Evolutionary conservation across 2,113 vertebrate species (phyloP).

Genomic region (Carettochelys insculpta): DNA sequence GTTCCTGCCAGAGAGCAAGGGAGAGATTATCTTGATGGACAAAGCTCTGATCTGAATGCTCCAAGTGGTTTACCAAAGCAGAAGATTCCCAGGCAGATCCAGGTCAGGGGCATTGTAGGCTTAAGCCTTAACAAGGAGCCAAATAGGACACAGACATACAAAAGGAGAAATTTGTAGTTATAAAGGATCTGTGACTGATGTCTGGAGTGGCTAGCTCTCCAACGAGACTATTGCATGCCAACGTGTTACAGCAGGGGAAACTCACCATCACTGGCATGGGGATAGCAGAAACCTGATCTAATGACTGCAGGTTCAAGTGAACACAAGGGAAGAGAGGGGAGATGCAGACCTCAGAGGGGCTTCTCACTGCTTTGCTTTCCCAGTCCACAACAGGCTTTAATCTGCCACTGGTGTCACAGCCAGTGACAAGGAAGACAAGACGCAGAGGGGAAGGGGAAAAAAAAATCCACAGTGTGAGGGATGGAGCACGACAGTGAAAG

Average conservation of each 20-base stretch:
- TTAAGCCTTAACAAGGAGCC: not conserved
- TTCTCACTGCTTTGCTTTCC: not conserved
- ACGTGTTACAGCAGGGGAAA: accelerated
- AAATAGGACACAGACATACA: not conserved
- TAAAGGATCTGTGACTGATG: not conserved
- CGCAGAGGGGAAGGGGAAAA: not conserved
- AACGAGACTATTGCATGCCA: not conserved
- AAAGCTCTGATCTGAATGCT: not conserved
- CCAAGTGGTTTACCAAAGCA: not conserved
- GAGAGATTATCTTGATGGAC: not conserved
- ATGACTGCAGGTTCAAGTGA: not conserved
- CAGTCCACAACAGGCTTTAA: not conserved
- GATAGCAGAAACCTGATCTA: not conserved
- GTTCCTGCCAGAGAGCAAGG: not conserved
- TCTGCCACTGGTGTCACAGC: accelerated
- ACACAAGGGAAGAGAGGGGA: not conserved
- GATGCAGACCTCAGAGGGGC: not conserved
- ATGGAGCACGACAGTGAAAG: not conserved
- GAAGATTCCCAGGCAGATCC: constrained; percentile 8
- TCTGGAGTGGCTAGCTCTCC: not conserved
- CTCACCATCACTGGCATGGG: not conserved
- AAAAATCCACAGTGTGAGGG: not conserved
- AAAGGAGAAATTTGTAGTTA: not conserved
- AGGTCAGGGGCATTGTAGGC: not conserved
- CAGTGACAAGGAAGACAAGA: not conserved